Percentiles rank a stretch among this genome's conserved stretches.
Conservation (phyloP, 2,888 invertebrate species). For the Eubasilissa splendida region DNA sequence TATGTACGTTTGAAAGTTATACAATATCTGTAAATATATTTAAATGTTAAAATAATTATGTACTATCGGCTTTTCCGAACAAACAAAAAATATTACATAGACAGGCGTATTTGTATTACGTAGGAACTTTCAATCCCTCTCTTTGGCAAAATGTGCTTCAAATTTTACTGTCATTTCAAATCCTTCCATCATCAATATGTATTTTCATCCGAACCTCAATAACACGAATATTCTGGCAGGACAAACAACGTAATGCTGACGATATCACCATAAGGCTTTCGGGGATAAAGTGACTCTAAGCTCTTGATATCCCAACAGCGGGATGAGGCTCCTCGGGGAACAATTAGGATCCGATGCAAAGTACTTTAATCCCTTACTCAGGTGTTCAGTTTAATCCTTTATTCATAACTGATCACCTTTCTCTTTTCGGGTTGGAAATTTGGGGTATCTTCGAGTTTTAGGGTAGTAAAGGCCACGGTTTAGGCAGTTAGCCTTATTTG, state of each 20-base stretch:
- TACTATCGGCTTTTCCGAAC: too few relatives aligned
- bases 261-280: slow-evolving; percentile 33
- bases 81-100: too few relatives aligned
- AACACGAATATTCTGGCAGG: background rate
- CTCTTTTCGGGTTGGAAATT: slow-evolving; percentile 3
- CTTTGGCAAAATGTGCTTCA: too few relatives aligned
- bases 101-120: too few relatives aligned
- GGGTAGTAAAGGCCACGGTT: background rate
- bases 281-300: slow-evolving; percentile 49
- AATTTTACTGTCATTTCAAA: too few relatives aligned
- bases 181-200: slow-evolving; percentile 3
- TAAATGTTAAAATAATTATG: too few relatives aligned
- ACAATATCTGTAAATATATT: too few relatives aligned
- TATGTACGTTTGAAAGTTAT: too few relatives aligned
- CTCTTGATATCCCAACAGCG: slow-evolving; percentile 54
- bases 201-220: slow-evolving; percentile 7
- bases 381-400: slow-evolving; percentile 56
- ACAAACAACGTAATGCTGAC: slow-evolving; percentile 25
- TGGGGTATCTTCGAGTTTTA: slow-evolving; percentile 13
- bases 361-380: slow-evolving; percentile 54
- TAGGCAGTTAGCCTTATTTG: background rate
- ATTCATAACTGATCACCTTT: slow-evolving; percentile 53
- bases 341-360: slow-evolving; percentile 54
- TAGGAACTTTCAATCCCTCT: too few relatives aligned
- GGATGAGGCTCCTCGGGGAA: slow-evolving; percentile 48